These are phyloP conservation scores for Eurystomus gularis DNA, from an alignment of 2,113 vertebrate species.

Conservation along the genomic window DNA sequence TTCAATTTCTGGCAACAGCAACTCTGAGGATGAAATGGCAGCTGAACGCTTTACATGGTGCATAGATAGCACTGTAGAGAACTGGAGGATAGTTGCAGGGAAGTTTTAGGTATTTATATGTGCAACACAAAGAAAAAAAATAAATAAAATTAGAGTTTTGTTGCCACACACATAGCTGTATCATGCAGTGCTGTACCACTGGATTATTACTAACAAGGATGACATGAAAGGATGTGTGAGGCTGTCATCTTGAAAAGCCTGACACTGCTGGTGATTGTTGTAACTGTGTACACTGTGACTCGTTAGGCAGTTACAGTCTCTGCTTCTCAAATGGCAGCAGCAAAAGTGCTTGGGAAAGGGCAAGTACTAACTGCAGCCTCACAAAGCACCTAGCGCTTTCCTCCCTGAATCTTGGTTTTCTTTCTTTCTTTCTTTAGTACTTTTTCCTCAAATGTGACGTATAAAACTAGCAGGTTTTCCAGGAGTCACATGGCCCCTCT, in stretches of 20 bases:
- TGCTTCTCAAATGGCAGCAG: not conserved
- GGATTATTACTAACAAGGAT: constrained; percentile 29
- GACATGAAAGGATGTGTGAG: not conserved
- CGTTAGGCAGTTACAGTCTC: constrained; percentile 46
- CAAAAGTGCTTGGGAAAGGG: not conserved
- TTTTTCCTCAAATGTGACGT: not conserved
- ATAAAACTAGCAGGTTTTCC: not conserved
- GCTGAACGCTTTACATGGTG: not conserved
- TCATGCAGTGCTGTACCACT: not conserved
- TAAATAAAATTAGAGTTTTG: not conserved
- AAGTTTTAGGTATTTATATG: not conserved
- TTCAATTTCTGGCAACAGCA: constrained; percentile 23
- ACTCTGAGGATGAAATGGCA: not conserved
- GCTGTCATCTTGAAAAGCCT: constrained; percentile 22
- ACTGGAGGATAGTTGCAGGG: not conserved
- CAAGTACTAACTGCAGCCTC: not conserved
- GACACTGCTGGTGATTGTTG: not conserved
- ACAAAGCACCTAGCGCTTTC: not conserved
- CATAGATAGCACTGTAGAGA: not conserved
- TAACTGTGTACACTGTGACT: constrained; percentile 9
- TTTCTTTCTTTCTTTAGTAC: not conserved
- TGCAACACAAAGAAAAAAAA: not conserved
- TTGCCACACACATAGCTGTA: not conserved
- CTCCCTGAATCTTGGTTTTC: not conserved
- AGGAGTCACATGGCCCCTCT: not conserved